Conservation (phyloP, 2,113 vertebrate species). For the Gymnocephalus cernua region DNA sequence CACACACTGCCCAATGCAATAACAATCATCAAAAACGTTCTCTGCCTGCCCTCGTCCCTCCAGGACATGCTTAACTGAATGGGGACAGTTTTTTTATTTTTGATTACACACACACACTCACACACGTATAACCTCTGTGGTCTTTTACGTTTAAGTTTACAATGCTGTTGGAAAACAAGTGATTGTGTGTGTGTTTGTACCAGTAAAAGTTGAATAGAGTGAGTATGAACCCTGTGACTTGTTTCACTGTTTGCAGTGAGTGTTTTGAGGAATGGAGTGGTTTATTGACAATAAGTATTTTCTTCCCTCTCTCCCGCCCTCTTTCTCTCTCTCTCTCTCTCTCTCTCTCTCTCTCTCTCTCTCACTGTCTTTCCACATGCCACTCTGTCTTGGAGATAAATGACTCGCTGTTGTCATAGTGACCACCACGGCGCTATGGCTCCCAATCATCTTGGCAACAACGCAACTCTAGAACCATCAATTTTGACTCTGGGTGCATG, state of each 20-base stretch:
- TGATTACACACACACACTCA: slow-evolving; percentile 44
- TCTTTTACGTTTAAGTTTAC: slow-evolving; percentile 52
- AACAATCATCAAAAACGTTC: slow-evolving; percentile 51
- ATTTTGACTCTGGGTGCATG: slow-evolving; percentile 16
- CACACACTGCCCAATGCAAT: slow-evolving; percentile 28
- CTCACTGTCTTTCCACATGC: slow-evolving; percentile 50
- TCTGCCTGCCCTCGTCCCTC: slow-evolving; percentile 8
- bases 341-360: slow-evolving; percentile 1
- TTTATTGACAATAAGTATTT: slow-evolving; percentile 71
- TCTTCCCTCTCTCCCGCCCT: slow-evolving; percentile 24
- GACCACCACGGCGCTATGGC: slow-evolving; percentile 48
- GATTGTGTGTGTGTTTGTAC: not conserved
- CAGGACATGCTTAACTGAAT: slow-evolving; percentile 30
- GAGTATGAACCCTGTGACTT: slow-evolving; percentile 55
- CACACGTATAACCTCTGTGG: too few species aligned
- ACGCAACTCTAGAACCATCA: slow-evolving; percentile 40
- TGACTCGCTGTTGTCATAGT: slow-evolving; percentile 68
- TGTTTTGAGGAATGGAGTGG: slow-evolving; percentile 63
- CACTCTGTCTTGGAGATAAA: slow-evolving; percentile 56
- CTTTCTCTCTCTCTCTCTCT: not conserved
- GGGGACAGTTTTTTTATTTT: slow-evolving; percentile 35
- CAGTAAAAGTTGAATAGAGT: slow-evolving; percentile 57
- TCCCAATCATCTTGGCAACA: slow-evolving; percentile 64
- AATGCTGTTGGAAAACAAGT: too few species aligned
- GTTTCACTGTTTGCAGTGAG: slow-evolving; percentile 54